Conservation (phyloP, 2,113 vertebrate genomes). For the Neotoma lepida region DNA sequence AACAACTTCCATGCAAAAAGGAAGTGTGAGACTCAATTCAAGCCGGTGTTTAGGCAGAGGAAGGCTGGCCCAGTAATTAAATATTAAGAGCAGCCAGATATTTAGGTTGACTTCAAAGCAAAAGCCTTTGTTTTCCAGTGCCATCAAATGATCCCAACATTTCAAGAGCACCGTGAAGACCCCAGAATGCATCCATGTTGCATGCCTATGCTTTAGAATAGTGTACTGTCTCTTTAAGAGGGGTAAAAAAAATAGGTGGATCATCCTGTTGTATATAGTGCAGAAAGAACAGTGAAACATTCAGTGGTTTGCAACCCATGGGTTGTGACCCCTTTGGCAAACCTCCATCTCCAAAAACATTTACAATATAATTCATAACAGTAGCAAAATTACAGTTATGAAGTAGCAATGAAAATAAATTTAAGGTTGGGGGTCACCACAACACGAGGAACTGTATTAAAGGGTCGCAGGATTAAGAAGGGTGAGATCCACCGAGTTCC, state of each 20-base stretch:
- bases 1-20: neutral
- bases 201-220: neutral
- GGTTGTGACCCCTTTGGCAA: too few relatives aligned
- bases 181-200: neutral
- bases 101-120: constrained; percentile 22
- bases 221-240: neutral
- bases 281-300: neutral
- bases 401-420: too few relatives aligned
- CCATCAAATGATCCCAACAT: neutral
- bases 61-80: neutral
- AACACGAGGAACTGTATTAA: too few relatives aligned
- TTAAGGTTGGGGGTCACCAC: too few relatives aligned
- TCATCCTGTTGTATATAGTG: neutral
- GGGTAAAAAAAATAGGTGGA: neutral
- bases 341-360: too few relatives aligned
- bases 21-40: neutral
- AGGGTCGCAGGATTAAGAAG: too few relatives aligned
- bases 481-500: neutral
- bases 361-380: too few relatives aligned
- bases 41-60: neutral
- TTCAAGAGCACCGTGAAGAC: neutral
- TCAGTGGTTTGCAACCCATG: too few relatives aligned
- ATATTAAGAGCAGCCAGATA: neutral
- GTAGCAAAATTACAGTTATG: too few relatives aligned
- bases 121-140: neutral